Conservation (phyloP, 2,888 invertebrate genomes). For the Lapara coniferarum region DNA sequence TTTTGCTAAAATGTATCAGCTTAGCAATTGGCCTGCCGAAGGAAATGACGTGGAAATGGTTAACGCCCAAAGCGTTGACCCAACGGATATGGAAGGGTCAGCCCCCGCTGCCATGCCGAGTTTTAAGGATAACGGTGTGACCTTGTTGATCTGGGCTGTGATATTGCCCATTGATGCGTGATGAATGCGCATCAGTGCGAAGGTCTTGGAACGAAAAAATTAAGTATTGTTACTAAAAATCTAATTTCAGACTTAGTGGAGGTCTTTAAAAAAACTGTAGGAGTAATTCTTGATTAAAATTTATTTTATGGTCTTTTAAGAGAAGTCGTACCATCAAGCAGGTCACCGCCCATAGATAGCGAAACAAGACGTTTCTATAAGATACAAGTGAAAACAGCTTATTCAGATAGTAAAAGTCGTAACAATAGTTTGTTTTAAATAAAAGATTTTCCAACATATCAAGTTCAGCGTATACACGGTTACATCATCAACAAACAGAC, state of each 20-base stretch:
- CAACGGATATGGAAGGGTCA: constrained; percentile 54
- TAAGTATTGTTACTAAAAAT: not conserved
- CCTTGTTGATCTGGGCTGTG: constrained; percentile 1
- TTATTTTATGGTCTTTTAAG: too few relatives aligned
- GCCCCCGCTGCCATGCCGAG: not conserved
- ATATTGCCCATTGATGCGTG: constrained; percentile 16
- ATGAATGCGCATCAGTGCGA: not conserved
- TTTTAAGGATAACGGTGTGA: not conserved
- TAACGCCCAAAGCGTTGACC: constrained; percentile 73
- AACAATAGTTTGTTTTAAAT: too few relatives aligned
- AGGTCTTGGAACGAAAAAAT: not conserved
- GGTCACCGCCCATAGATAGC: too few relatives aligned
- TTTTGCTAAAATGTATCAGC: constrained; percentile 18
- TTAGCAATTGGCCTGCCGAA: constrained; percentile 51
- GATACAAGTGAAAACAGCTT: too few relatives aligned
- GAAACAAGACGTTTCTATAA: too few relatives aligned
- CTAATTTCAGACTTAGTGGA: too few relatives aligned
- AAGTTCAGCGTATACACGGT: not conserved
- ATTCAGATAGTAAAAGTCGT: too few relatives aligned
- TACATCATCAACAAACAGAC: not conserved
- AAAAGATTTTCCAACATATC: too few relatives aligned
- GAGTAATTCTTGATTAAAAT: too few relatives aligned
- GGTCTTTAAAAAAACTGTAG: too few relatives aligned
- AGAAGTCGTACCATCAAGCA: too few relatives aligned
- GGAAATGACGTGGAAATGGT: constrained; percentile 75